A percentile compares a stretch with the other conserved stretches of the same genome.
phyloP scores from a whole-genome alignment of 2,797 vertebrate species.

The Urosaurus nigricauda region DNA sequence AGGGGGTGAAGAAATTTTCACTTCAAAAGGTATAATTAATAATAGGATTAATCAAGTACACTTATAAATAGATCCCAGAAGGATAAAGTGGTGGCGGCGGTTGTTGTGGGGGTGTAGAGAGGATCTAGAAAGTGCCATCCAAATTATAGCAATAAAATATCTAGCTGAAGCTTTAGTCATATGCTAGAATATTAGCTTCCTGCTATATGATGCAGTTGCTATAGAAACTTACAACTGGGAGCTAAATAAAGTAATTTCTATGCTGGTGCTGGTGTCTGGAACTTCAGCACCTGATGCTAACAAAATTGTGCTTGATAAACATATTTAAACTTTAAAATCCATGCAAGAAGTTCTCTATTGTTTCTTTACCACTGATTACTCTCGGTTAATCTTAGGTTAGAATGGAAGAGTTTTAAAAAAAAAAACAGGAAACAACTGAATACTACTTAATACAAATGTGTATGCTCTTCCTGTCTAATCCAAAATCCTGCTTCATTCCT shows the following conservation, averaged over 20 bases:
- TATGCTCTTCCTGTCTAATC: constrained; percentile 64
- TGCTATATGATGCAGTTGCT: constrained; percentile 80
- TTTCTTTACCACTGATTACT: constrained; percentile 81
- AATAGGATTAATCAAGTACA: constrained; percentile 69
- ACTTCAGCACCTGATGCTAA: constrained; percentile 82
- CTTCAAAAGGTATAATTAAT: constrained; percentile 61
- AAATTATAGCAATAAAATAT: constrained; percentile 69
- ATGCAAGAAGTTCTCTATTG: constrained; percentile 72
- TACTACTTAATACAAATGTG: constrained; percentile 64
- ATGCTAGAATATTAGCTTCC: constrained; percentile 75
- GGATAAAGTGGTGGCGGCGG: not conserved
- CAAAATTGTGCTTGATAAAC: constrained; percentile 83
- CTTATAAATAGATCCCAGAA: constrained; percentile 50
- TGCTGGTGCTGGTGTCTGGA: constrained; percentile 80
- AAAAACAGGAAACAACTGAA: constrained; percentile 73
- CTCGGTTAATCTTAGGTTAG: constrained; percentile 79
- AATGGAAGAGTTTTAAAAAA: constrained; percentile 67
- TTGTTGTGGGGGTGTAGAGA: too few species aligned
- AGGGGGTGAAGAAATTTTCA: constrained; percentile 36
- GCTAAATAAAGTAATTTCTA: constrained; percentile 86
- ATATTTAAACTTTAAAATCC: constrained; percentile 82
- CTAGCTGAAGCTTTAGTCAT: constrained; percentile 63
- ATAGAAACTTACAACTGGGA: constrained; percentile 85
- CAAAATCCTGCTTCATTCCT: constrained; percentile 68
- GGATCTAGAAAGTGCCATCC: constrained; percentile 47